A percentile compares a stretch with the other conserved stretches of the same genome.
Evolutionary conservation across 35 echinoderm and acorn worm genomes (phyloP).

Genomic region (Ophiothrix spiculata): DNA sequence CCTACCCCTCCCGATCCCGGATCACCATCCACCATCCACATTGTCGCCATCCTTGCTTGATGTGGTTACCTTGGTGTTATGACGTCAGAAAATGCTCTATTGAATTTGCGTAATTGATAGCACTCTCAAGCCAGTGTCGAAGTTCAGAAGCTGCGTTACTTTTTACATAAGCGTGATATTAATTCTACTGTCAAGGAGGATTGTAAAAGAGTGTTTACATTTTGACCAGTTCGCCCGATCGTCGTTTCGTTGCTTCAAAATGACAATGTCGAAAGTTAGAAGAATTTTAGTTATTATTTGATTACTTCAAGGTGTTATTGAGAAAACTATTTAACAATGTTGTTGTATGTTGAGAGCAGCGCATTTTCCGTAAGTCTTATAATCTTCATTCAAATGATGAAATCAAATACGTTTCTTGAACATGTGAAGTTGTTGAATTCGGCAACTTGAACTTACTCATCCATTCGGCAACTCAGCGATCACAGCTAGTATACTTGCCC

Average conservation of each 20-base stretch:
- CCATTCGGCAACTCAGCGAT: neutral
- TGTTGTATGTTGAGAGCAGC: slow-evolving; percentile 78
- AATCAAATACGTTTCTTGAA: neutral
- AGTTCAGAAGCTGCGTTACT: neutral
- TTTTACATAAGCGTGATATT: neutral
- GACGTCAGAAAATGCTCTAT: neutral
- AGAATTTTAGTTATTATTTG: neutral
- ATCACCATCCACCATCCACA: no score
- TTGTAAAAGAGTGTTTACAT: neutral
- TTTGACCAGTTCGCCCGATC: neutral
- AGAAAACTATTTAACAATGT: slow-evolving; percentile 34
- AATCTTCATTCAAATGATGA: neutral
- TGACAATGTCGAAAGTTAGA: no score
- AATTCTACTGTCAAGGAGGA: neutral
- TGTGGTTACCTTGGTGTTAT: neutral
- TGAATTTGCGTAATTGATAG: neutral
- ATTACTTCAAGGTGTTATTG: neutral
- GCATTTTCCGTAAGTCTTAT: slow-evolving; percentile 63
- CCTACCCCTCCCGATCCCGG: no score
- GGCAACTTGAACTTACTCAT: neutral
- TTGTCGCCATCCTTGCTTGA: no score
- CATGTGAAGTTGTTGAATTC: neutral
- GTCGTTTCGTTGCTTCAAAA: no score
- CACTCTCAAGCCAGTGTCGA: neutral
- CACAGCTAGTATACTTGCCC: neutral